Evolutionary conservation across 1,140 invertebrate species (phyloP).

Genomic region (Brevipalpus yothersi): DNA sequence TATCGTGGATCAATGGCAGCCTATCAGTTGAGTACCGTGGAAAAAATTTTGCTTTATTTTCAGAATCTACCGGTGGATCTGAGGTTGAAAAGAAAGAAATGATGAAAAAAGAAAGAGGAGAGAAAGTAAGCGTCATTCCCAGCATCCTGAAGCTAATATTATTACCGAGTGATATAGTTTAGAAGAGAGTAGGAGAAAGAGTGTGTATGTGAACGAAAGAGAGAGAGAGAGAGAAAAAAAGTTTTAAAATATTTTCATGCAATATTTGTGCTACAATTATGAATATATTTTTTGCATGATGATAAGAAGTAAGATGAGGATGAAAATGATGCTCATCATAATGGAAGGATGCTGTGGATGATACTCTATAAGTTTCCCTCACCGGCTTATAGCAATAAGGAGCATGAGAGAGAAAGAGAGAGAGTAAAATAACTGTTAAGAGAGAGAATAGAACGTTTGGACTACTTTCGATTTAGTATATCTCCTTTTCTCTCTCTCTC

Average conservation of each 20-base stretch:
- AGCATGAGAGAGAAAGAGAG: too few species aligned
- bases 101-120: too few species aligned
- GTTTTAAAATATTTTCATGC: neutral
- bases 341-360: neutral
- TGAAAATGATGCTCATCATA: neutral
- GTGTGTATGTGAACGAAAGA: too few species aligned
- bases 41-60: neutral
- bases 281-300: neutral
- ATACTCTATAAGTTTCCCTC: neutral
- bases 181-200: too few species aligned
- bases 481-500: too few species aligned
- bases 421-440: too few species aligned
- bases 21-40: constrained; percentile 26
- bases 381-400: neutral
- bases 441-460: too few species aligned
- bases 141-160: too few species aligned
- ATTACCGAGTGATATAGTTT: too few species aligned
- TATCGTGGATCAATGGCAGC: constrained; percentile 35
- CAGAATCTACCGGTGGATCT: neutral
- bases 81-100: neutral
- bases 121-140: too few species aligned
- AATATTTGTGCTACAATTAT: neutral
- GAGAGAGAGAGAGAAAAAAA: neutral
- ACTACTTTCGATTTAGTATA: too few species aligned
- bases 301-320: neutral